These are phyloP conservation scores for Omphaloscelis lunosa DNA, from an alignment of 2,888 invertebrate species.

Conservation along the genomic window DNA sequence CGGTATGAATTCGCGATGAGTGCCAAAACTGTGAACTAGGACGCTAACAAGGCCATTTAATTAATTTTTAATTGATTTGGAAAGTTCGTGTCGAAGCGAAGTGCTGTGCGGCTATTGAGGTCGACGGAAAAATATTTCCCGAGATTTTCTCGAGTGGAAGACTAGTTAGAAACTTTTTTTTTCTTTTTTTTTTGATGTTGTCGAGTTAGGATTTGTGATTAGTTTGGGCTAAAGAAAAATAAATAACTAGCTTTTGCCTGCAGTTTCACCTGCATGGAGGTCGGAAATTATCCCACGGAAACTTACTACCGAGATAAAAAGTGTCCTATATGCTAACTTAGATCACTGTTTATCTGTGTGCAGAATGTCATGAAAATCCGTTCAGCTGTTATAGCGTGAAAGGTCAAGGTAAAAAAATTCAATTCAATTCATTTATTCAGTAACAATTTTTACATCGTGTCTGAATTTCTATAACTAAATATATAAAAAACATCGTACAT, in stretches of 20 bases:
- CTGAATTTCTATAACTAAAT: too few species aligned
- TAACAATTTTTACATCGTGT: too few species aligned
- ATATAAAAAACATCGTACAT: too few species aligned
- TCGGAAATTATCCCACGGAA: neutral
- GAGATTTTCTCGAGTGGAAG: constrained; percentile 3
- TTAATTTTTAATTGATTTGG: constrained; percentile 84
- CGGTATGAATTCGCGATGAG: constrained; percentile 72
- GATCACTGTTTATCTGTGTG: neutral
- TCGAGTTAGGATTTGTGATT: constrained; percentile 13
- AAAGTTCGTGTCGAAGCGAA: constrained; percentile 69
- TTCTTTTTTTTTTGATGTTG: neutral
- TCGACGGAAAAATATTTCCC: constrained; percentile 20
- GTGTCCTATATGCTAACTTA: neutral
- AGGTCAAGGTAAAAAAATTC: too few species aligned
- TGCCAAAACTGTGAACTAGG: constrained; percentile 69
- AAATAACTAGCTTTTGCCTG: neutral
- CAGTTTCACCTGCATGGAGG: neutral
- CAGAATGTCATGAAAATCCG: neutral
- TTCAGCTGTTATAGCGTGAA: neutral
- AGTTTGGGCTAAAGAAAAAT: neutral
- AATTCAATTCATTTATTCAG: too few species aligned
- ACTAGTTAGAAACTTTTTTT: constrained; percentile 20
- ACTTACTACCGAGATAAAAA: neutral
- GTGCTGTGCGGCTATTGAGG: constrained; percentile 51
- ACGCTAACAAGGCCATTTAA: constrained; percentile 75